These are phyloP conservation scores for Cheilosia vernalis DNA, from an alignment of 2,888 invertebrate species.

Conservation along the genomic window DNA sequence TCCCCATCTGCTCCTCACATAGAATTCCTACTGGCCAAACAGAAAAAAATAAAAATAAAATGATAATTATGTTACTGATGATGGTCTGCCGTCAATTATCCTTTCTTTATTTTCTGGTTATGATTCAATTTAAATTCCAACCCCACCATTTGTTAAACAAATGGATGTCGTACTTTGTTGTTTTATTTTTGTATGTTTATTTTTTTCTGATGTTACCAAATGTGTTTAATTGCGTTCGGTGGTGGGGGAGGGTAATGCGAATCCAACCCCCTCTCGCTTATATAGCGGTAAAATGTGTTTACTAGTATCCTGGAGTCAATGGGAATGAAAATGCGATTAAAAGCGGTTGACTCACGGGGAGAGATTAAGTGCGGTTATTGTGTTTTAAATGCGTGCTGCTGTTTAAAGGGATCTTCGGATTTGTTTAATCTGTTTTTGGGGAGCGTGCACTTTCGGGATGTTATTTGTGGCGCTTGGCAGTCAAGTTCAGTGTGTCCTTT, in stretches of 20 bases:
- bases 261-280: background rate
- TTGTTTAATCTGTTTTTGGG: no score
- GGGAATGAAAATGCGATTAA: slow-evolving; percentile 4
- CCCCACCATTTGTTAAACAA: background rate
- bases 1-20: background rate
- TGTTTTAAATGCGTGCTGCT: no score
- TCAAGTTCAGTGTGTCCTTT: no score
- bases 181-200: background rate
- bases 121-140: slow-evolving; percentile 18
- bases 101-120: slow-evolving; percentile 18
- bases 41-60: background rate
- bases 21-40: no score
- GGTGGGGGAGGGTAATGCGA: background rate
- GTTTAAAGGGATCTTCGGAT: no score
- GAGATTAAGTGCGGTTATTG: background rate
- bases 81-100: slow-evolving; percentile 18
- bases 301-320: background rate
- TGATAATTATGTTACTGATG: slow-evolving; percentile 4
- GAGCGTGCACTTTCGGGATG: no score
- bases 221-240: background rate
- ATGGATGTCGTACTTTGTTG: background rate
- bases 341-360: slow-evolving; percentile 1
- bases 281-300: background rate
- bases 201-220: background rate
- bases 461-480: no score